Percentiles rank a stretch among this genome's conserved stretches.
phyloP scores from a whole-genome alignment of 1,140 invertebrate genomes.

The Drosophila guanche region DNA sequence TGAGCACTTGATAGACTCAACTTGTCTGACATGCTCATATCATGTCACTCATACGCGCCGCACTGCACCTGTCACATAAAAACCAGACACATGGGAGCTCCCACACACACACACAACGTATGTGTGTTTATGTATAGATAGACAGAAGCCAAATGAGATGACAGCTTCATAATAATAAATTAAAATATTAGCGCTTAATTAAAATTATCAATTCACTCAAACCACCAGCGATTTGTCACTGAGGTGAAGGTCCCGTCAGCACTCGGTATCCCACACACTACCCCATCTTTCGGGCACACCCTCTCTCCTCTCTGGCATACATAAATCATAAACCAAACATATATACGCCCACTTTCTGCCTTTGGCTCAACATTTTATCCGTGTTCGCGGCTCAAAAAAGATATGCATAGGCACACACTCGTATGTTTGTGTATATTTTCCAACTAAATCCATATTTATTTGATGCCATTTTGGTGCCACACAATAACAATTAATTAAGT shows the following conservation, averaged over 20 bases:
- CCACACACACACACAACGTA: neutral
- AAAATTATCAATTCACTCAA: slow-evolving; percentile 69
- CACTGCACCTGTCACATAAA: slow-evolving; percentile 47
- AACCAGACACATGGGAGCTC: slow-evolving; percentile 26
- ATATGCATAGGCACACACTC: neutral
- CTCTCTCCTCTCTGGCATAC: neutral
- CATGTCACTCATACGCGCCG: slow-evolving; percentile 59
- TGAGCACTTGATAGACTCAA: slow-evolving; percentile 44
- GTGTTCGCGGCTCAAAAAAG: slow-evolving; percentile 30
- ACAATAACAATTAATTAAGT: slow-evolving; percentile 53
- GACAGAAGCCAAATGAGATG: slow-evolving; percentile 17
- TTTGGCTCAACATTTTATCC: slow-evolving; percentile 16
- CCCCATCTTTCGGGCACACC: neutral
- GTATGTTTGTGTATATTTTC: slow-evolving; percentile 37
- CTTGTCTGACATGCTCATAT: slow-evolving; percentile 49
- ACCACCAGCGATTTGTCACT: slow-evolving; percentile 41
- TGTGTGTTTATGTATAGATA: too few relatives aligned
- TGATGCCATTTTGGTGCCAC: slow-evolving; percentile 27
- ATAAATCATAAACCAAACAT: slow-evolving; percentile 29
- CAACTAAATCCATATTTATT: slow-evolving; percentile 60
- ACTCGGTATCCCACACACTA: neutral
- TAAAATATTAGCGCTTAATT: slow-evolving; percentile 83
- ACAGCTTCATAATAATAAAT: slow-evolving; percentile 76
- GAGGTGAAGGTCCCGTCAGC: slow-evolving; percentile 30
- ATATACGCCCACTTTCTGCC: slow-evolving; percentile 35